Base-by-base conservation (phyloP, 2,113 vertebrate species). In the Mixornis gularis region DNA sequence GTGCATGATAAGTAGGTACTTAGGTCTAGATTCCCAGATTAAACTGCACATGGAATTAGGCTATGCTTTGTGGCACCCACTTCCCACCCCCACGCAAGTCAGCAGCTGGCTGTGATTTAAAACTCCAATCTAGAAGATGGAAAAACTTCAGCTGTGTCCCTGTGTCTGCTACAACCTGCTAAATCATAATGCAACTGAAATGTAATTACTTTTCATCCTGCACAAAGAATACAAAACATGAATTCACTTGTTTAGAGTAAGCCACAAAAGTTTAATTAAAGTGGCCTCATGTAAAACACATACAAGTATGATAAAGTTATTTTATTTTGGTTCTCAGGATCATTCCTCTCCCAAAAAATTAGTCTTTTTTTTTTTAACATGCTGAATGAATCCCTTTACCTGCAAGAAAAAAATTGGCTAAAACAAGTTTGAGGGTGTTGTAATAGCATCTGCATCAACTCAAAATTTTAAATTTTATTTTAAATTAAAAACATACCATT, bases 1-100 rank as follows among this genome's bases (percentile, higher is more conserved):
- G 68, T 95, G 79, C 87, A 74, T 86, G 90, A 77, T 17, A 80
- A 93, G 46, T 82, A 77, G 80, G 55, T 85, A 53, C 53, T 81
- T 58, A 25, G 13, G 7, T 69, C 87, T 80, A 59, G 46, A 87
- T 93, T 83, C 71, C 59, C 51, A 79, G 87, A 93, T 94, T 84
- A 84, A 95, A 71, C 49, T 3, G 5, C 12, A 29, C 51, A 32
- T 9, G 2, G 49, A 63, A 40, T 10, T 30, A 40, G 44, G 69
- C 55, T 86, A 2, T 26, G 53, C 66, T 13, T 59, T 79, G 65
- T 48, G 64, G 86, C 32, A 77, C 30, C 40, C 29, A 56, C 36
- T 64, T 59, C 53, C 22, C 27, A 27, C 40, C 58, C 34, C 38
- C 8, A 5, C 63, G 26, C 52, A 21, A 93, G 44, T 71, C 89